Evolutionary conservation across 2,797 vertebrate genomes (phyloP).

Genomic region (Psittacula echo): DNA sequence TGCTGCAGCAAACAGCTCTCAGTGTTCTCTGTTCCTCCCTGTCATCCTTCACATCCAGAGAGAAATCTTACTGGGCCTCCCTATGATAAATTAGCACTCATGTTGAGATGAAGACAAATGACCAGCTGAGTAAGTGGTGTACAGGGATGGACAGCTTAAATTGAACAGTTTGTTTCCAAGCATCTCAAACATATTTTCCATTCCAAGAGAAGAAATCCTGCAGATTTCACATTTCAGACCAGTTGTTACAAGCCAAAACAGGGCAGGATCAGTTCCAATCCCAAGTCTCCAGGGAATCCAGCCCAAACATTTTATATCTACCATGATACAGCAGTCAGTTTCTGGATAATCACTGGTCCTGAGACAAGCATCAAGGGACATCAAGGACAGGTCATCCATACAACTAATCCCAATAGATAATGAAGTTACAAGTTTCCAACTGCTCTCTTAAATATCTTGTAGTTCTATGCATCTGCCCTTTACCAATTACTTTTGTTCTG

Average conservation of each 20-base stretch:
- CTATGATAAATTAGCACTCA: background rate
- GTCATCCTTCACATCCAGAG: background rate
- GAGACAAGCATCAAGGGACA: background rate
- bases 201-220: background rate
- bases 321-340: accelerated
- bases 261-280: background rate
- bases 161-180: background rate
- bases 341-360: background rate
- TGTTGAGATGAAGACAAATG: background rate
- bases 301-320: background rate
- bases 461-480: accelerated
- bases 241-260: background rate
- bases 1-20: background rate
- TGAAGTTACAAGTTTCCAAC: accelerated
- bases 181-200: background rate
- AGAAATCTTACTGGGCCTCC: background rate
- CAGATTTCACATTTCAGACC: background rate
- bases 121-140: background rate
- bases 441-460: background rate
- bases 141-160: background rate
- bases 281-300: background rate
- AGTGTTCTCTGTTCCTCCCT: background rate
- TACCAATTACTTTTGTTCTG: background rate
- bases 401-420: background rate
- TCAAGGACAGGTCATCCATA: background rate